A percentile compares a stretch with the other conserved stretches of the same genome.
phyloP scores from a whole-genome alignment of 2,888 invertebrate genomes.

The Heliconius ismenius region DNA sequence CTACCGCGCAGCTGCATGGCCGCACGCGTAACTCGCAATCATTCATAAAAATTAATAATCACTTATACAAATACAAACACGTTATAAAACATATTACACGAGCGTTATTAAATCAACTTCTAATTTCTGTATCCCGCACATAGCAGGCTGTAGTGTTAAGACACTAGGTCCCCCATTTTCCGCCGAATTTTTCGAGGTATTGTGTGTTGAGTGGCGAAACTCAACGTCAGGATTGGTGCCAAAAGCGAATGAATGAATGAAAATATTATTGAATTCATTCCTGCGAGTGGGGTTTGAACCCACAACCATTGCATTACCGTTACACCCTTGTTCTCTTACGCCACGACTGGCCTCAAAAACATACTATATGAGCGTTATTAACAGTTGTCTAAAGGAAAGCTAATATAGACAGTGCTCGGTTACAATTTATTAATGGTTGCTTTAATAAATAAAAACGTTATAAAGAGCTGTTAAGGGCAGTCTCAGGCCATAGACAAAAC shows the following conservation, averaged over 20 bases:
- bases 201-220: too few species aligned
- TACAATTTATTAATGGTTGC: constrained; percentile 58
- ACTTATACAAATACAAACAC: constrained; percentile 22
- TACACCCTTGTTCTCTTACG: too few species aligned
- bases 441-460: constrained; percentile 65
- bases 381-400: constrained; percentile 40
- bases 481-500: constrained; percentile 60
- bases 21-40: constrained; percentile 52
- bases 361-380: constrained; percentile 22
- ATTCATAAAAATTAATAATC: constrained; percentile 42
- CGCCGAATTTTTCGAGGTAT: too few species aligned
- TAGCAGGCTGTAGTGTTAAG: too few species aligned
- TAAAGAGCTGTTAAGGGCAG: constrained; percentile 54
- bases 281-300: too few species aligned
- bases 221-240: too few species aligned
- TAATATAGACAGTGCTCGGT: constrained; percentile 40
- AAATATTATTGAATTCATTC: too few species aligned
- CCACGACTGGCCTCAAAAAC: background rate
- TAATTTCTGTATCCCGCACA: too few species aligned
- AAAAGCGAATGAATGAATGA: too few species aligned
- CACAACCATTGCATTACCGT: too few species aligned
- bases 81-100: constrained; percentile 4
- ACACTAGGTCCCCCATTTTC: too few species aligned
- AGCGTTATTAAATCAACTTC: too few species aligned
- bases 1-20: constrained; percentile 61